Percentiles rank a stretch among this genome's conserved stretches.
Conservation (phyloP, 1,140 invertebrate species). For the Hylyphantes graminicola region DNA sequence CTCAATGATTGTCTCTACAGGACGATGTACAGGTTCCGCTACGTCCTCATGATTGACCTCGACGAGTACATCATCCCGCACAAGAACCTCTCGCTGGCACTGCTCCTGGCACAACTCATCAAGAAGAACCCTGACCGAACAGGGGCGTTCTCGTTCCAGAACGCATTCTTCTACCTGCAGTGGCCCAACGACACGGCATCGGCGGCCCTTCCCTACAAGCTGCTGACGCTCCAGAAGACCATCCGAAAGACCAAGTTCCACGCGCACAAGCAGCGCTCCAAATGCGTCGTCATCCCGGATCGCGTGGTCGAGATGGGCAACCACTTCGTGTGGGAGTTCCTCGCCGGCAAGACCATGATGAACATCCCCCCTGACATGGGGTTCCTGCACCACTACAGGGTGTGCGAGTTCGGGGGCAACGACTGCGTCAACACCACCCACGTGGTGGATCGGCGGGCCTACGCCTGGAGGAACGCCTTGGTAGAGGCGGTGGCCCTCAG, state of each 20-base stretch:
- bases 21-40: slow-evolving; percentile 83
- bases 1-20: slow-evolving; percentile 94
- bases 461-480: slow-evolving; percentile 60
- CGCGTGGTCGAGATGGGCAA: slow-evolving; percentile 89
- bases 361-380: slow-evolving; percentile 84
- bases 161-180: slow-evolving; percentile 92
- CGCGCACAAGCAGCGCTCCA: slow-evolving; percentile 90
- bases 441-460: slow-evolving; percentile 63
- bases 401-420: slow-evolving; percentile 86
- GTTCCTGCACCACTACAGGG: slow-evolving; percentile 91
- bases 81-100: slow-evolving; percentile 75
- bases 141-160: slow-evolving; percentile 80
- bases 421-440: slow-evolving; percentile 79
- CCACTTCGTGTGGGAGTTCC: slow-evolving; percentile 91
- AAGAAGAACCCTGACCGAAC: slow-evolving; percentile 56
- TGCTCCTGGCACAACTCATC: slow-evolving; percentile 47
- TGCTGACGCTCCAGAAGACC: slow-evolving; percentile 85
- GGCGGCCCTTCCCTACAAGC: slow-evolving; percentile 56
- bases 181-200: slow-evolving; percentile 76
- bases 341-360: slow-evolving; percentile 76
- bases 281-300: slow-evolving; percentile 87
- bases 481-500: slow-evolving; percentile 44
- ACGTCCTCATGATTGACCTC: slow-evolving; percentile 86
- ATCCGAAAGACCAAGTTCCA: slow-evolving; percentile 80
- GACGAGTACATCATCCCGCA: slow-evolving; percentile 92